These are phyloP conservation scores for Octopus sinensis DNA, from an alignment of 1,140 invertebrate genomes.

Conservation along the genomic window DNA sequence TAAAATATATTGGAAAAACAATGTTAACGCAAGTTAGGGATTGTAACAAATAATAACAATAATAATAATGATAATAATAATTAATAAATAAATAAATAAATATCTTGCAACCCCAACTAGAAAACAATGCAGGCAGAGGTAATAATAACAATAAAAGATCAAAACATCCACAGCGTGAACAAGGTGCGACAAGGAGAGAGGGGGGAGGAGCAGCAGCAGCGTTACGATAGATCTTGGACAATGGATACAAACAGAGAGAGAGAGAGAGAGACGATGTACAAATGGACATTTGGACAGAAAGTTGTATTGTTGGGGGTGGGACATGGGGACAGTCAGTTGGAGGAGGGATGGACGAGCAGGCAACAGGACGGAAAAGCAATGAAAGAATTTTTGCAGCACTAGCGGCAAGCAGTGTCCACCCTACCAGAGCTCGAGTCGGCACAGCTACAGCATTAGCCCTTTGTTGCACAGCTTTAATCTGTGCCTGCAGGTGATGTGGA, in stretches of 20 bases:
- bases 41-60: no score
- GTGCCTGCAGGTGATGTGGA: constrained; percentile 92
- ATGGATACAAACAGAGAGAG: not conserved
- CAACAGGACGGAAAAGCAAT: not conserved
- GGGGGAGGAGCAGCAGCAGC: not conserved
- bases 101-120: no score
- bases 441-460: constrained; percentile 71
- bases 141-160: not conserved
- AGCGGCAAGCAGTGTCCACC: constrained; percentile 42
- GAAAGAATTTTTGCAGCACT: not conserved
- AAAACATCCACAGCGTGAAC: not conserved
- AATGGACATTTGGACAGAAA: constrained; percentile 18
- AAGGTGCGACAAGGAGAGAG: constrained; percentile 8
- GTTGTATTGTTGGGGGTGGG: constrained; percentile 15
- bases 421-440: constrained; percentile 66
- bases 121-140: not conserved
- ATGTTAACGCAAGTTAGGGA: no score
- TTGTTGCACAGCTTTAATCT: constrained; percentile 87
- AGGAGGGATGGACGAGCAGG: not conserved
- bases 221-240: not conserved
- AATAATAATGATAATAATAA: no score
- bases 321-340: constrained; percentile 20
- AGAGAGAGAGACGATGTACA: constrained; percentile 26
- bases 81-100: no score
- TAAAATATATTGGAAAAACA: no score